Percentiles rank a stretch among this genome's conserved stretches.
These are phyloP conservation scores for Dipus sagitta DNA, from an alignment of 2,797 vertebrate genomes.

Conservation along the genomic window DNA sequence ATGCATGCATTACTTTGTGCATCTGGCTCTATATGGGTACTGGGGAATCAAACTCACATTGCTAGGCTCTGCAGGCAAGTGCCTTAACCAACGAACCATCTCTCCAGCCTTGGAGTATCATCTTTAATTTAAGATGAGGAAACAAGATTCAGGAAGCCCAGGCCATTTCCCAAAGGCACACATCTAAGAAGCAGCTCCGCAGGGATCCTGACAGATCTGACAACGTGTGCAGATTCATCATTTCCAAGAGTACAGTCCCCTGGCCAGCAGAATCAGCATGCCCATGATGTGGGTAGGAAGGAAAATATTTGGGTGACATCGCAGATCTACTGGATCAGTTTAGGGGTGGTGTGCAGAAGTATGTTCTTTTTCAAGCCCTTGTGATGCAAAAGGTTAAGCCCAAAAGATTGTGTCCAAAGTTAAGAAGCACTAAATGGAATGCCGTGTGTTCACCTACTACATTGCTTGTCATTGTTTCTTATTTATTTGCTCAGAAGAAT, in stretches of 20 bases:
- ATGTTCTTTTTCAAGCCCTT: background rate
- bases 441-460: background rate
- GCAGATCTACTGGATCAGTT: background rate
- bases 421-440: background rate
- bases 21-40: too few species aligned
- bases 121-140: constrained; percentile 31
- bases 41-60: too few species aligned
- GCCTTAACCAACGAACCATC: too few species aligned
- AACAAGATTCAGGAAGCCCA: constrained; percentile 25
- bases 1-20: too few species aligned
- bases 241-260: background rate
- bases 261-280: background rate
- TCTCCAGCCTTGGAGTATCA: background rate
- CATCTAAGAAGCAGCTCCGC: background rate
- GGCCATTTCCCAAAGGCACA: background rate
- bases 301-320: background rate
- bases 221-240: background rate
- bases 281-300: background rate
- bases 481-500: constrained; percentile 26
- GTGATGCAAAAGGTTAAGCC: background rate
- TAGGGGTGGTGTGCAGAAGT: background rate
- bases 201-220: background rate
- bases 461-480: background rate
- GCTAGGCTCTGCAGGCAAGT: too few species aligned
- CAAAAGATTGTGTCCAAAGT: background rate